Conservation (phyloP, 1,140 invertebrate species). For the Hesperophylax magnus region DNA sequence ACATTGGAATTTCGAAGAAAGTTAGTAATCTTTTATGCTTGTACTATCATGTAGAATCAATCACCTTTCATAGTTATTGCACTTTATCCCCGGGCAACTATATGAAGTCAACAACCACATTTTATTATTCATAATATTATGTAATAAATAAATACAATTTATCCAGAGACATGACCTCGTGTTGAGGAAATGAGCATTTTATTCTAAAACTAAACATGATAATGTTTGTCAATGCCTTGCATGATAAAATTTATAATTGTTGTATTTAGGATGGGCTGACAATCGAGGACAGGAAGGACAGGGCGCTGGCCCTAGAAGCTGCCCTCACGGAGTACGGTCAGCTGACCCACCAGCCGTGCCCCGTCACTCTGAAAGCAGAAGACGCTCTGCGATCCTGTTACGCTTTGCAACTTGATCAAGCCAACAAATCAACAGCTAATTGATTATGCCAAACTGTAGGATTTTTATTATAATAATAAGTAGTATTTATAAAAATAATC, state of each 20-base stretch:
- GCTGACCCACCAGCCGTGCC: slow-evolving; percentile 18
- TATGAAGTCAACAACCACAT: no score
- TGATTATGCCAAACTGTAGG: background rate
- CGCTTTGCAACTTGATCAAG: background rate
- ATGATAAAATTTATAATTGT: background rate
- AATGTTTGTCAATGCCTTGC: background rate
- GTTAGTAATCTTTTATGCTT: no score
- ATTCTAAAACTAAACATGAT: background rate
- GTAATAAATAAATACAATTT: no score
- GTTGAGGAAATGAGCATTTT: no score
- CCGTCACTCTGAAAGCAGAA: slow-evolving; percentile 9
- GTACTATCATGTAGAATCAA: no score
- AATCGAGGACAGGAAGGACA: slow-evolving; percentile 6
- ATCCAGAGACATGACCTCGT: no score
- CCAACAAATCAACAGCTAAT: background rate
- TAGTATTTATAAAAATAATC: no score
- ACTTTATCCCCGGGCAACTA: no score
- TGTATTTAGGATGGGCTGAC: background rate
- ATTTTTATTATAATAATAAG: no score
- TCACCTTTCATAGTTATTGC: no score
- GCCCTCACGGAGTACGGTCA: background rate
- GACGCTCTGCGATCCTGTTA: slow-evolving; percentile 22
- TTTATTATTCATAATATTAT: no score
- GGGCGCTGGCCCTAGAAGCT: background rate
- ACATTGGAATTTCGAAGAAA: no score